Conservation (phyloP, 2,113 vertebrate genomes). For the Alaudala cheleensis region DNA sequence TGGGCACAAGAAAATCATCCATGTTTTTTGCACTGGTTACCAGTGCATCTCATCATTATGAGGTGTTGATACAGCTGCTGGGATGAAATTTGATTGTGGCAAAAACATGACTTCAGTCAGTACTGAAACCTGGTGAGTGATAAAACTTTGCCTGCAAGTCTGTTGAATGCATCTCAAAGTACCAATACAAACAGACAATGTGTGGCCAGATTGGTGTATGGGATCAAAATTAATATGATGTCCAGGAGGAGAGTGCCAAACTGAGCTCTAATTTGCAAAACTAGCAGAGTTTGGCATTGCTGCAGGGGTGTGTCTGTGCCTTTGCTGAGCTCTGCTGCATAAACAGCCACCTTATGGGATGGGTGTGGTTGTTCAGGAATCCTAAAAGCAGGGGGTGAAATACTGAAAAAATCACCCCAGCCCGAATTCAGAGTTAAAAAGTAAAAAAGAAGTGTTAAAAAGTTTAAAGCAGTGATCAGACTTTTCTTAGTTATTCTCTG, state of each 20-base stretch:
- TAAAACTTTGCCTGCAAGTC: not conserved
- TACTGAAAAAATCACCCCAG: not conserved
- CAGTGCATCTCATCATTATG: not conserved
- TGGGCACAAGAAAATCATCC: not conserved
- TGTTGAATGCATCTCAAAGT: not conserved
- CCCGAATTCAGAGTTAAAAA: not conserved
- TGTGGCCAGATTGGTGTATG: not conserved
- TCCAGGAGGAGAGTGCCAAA: not conserved
- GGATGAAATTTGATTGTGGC: not conserved
- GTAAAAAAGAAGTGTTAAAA: not conserved
- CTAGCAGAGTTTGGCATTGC: not conserved
- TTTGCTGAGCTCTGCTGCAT: not conserved
- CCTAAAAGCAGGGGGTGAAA: not conserved
- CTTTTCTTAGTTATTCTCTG: not conserved
- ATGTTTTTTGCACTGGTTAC: not conserved
- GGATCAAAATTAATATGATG: not conserved
- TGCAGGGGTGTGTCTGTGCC: not conserved
- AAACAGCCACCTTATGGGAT: not conserved
- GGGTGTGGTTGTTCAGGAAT: conserved; percentile 10
- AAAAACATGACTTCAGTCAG: not conserved
- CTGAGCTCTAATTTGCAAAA: not conserved
- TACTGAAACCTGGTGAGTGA: not conserved
- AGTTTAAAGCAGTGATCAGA: not conserved
- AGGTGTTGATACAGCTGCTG: not conserved
- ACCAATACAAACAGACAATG: not conserved